Conservation (phyloP, 2,888 invertebrate species). For the Drosophila niveifrons region DNA sequence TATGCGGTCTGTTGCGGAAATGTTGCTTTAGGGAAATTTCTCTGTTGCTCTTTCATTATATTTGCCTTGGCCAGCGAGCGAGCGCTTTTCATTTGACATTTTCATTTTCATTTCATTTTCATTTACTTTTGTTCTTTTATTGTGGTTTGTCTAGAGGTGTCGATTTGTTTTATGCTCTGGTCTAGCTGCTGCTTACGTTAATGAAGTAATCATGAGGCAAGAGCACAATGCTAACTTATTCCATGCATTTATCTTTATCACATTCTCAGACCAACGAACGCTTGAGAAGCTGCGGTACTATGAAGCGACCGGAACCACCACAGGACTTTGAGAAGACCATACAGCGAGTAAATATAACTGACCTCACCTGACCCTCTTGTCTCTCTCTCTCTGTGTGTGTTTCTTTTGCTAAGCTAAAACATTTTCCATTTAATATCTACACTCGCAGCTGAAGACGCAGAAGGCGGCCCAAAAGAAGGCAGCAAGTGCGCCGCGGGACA, state of each 20-base stretch:
- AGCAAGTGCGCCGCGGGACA: constrained; percentile 77
- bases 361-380: not conserved
- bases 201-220: constrained; percentile 70
- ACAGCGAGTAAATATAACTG: constrained; percentile 83
- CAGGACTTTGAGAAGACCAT: constrained; percentile 85
- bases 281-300: constrained; percentile 83
- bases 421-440: constrained; percentile 14
- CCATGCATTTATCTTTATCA: constrained; percentile 36
- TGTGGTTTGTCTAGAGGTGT: constrained; percentile 66
- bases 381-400: too few species aligned
- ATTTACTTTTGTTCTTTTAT: constrained; percentile 34
- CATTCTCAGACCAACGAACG: constrained; percentile 83
- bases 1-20: constrained; percentile 84
- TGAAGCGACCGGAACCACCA: constrained; percentile 84
- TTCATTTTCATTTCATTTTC: constrained; percentile 45
- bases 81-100: constrained; percentile 74
- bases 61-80: constrained; percentile 47
- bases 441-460: constrained; percentile 84
- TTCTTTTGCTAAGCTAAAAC: not conserved
- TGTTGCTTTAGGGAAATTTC: constrained; percentile 77
- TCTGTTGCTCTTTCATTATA: constrained; percentile 71
- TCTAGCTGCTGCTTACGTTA: constrained; percentile 51
- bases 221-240: constrained; percentile 31
- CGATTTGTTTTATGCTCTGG: constrained; percentile 58
- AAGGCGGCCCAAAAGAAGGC: constrained; percentile 85